A percentile compares a stretch with the other conserved stretches of the same genome.
phyloP scores from a whole-genome alignment of 1,140 invertebrate species.

The Aethina tumida region DNA sequence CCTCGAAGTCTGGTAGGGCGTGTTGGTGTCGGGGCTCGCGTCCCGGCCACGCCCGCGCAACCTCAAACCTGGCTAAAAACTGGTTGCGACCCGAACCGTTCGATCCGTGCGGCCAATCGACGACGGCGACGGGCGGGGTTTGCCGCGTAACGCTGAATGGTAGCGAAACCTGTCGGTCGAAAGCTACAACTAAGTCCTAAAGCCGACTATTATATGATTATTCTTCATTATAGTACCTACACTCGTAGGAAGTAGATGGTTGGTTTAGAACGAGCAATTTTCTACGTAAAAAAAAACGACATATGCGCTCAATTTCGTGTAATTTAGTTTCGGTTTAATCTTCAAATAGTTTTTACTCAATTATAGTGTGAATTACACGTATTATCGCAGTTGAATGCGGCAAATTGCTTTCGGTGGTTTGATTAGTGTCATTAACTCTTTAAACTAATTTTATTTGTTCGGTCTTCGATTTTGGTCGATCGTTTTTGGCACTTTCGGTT shows the following conservation, averaged over 20 bases:
- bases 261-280: slow-evolving; percentile 34
- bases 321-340: slow-evolving; percentile 35
- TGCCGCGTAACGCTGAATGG: slow-evolving; percentile 23
- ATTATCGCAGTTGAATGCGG: slow-evolving; percentile 29
- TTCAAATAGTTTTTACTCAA: slow-evolving; percentile 34
- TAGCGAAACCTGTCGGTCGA: slow-evolving; percentile 31
- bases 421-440: slow-evolving; percentile 27
- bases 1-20: slow-evolving; percentile 23
- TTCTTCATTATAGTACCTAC: slow-evolving; percentile 39
- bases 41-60: slow-evolving; percentile 1
- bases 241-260: slow-evolving; percentile 38
- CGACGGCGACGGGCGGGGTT: slow-evolving; percentile 11
- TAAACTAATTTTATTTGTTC: slow-evolving; percentile 12
- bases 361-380: slow-evolving; percentile 36
- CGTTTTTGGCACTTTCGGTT: slow-evolving; percentile 7
- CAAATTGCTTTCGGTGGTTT: slow-evolving; percentile 22
- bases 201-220: slow-evolving; percentile 39
- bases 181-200: slow-evolving; percentile 25
- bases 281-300: slow-evolving; percentile 33
- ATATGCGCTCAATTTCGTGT: slow-evolving; percentile 34
- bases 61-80: slow-evolving; percentile 13
- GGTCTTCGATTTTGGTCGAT: slow-evolving; percentile 14
- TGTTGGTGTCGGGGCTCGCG: slow-evolving; percentile 4
- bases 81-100: slow-evolving; percentile 12
- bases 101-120: slow-evolving; percentile 10